Base-by-base conservation (phyloP, 30 jellyfish, hydroid and myxozoan species). In the Cassiopea andromeda region DNA sequence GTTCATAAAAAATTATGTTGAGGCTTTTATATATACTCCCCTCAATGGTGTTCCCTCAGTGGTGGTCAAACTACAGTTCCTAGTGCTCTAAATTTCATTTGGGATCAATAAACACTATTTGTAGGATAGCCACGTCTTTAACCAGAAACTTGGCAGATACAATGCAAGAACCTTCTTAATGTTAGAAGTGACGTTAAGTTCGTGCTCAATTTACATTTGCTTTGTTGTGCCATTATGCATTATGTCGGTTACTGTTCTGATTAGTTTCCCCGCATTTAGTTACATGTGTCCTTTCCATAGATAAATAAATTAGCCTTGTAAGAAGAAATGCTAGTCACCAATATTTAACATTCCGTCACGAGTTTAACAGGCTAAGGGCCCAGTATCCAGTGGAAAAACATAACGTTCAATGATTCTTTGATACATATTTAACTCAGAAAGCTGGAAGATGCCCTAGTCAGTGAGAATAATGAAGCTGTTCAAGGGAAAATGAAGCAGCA, bases 401-500 rank as follows among this genome's bases (percentile, higher is more conserved):
- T 54, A 3, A 54, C 12, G 64, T 54, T 54, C 64, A 10, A 54
- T 54, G 64, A 54, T 6, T 54, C 12, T 54, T 54, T 54, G 64
- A 10, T 6, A 54, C 12, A 54, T 0, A 54, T 54, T 6, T 3
- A 54, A 10, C 64, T 54, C 64, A 54, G 12, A 54, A 54, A 54
- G 64, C 64, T 54, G 64, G 0, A 54, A 10, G 64, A 54, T 54
- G 64, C 12, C 64, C 64, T 54, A 54, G 64, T 54, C 64, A 10
- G 64, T 10, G 12, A 54, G 10, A 10, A 54, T 3, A 10, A 3
- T 6, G 64, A 54, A 54, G 64, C 12, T 54, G 64, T 3, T 10
- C 64, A 6, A 54, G 64, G 12, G 64, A 88, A 71, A 88, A 88
- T 50, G 70, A 48, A 45, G 48, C 43, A 18, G 96, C 87, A 17